Conservation (phyloP, 1,140 invertebrate genomes). For the Drosophila obscura region DNA sequence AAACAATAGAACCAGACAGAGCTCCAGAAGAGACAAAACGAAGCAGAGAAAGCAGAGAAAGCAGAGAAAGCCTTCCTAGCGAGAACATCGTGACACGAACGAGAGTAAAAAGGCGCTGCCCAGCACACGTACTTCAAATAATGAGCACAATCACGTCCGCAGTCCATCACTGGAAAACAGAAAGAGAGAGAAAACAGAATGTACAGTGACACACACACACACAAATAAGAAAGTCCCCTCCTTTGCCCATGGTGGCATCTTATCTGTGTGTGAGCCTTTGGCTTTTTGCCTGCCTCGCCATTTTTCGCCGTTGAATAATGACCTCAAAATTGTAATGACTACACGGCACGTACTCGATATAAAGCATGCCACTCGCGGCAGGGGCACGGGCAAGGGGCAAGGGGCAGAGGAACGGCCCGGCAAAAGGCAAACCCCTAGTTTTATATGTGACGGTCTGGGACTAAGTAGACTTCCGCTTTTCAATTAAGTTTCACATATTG, state of each 20-base stretch:
- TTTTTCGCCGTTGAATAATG: slow-evolving; percentile 74
- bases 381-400: not conserved
- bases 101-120: not conserved
- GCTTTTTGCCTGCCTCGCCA: slow-evolving; percentile 52
- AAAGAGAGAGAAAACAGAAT: not conserved
- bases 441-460: slow-evolving; percentile 42
- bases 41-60: not conserved
- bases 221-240: slow-evolving; percentile 2
- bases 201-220: not conserved
- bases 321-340: slow-evolving; percentile 79
- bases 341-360: slow-evolving; percentile 75
- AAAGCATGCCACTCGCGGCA: slow-evolving; percentile 32
- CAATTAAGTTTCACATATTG: slow-evolving; percentile 77
- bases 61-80: not conserved
- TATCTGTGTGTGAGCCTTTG: slow-evolving; percentile 38
- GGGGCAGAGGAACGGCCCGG: too few relatives aligned
- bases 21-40: not conserved
- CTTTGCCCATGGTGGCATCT: slow-evolving; percentile 10
- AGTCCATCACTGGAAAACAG: slow-evolving; percentile 24
- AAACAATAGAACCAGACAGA: slow-evolving; percentile 29
- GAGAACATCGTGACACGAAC: slow-evolving; percentile 20
- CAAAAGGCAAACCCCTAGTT: slow-evolving; percentile 11
- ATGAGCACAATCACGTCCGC: slow-evolving; percentile 38
- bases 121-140: not conserved
- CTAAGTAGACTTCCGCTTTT: slow-evolving; percentile 80